These are phyloP conservation scores for Halictus ligatus DNA, from an alignment of 2,888 invertebrate species.

Conservation along the genomic window DNA sequence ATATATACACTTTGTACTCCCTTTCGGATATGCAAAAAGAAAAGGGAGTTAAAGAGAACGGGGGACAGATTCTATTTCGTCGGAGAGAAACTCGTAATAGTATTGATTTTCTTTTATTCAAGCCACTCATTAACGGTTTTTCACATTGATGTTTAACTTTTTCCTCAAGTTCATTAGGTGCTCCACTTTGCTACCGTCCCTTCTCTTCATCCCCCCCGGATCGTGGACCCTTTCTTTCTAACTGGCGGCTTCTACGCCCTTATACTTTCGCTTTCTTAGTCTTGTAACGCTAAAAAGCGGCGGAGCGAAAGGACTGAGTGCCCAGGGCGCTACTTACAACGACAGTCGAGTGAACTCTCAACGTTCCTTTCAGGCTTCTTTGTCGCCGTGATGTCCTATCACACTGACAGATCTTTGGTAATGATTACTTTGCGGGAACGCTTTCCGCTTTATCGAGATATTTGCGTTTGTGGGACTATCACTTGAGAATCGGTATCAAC, in stretches of 20 bases:
- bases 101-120: conserved; percentile 61
- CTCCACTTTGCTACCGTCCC: conserved; percentile 66
- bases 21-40: conserved; percentile 38
- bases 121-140: conserved; percentile 70
- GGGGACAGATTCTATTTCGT: conserved; percentile 46
- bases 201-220: conserved; percentile 34
- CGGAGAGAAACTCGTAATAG: conserved; percentile 60
- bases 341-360: conserved; percentile 70
- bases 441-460: conserved; percentile 25
- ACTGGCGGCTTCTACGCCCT: conserved; percentile 53
- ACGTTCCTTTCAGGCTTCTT: conserved; percentile 72
- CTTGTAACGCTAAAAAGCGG: conserved; percentile 51
- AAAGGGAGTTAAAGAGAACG: neutral
- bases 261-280: conserved; percentile 59
- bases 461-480: neutral
- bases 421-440: conserved; percentile 72
- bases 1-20: conserved; percentile 35
- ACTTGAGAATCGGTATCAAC: conserved; percentile 4
- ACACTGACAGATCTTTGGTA: conserved; percentile 74
- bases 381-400: conserved; percentile 71
- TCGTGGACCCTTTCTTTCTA: conserved; percentile 62
- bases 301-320: conserved; percentile 61
- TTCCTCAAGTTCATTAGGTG: conserved; percentile 76
- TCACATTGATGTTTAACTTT: conserved; percentile 73
- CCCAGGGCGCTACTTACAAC: conserved; percentile 62